Conservation (phyloP, 2,888 invertebrate species). For the Plebejus anna region DNA sequence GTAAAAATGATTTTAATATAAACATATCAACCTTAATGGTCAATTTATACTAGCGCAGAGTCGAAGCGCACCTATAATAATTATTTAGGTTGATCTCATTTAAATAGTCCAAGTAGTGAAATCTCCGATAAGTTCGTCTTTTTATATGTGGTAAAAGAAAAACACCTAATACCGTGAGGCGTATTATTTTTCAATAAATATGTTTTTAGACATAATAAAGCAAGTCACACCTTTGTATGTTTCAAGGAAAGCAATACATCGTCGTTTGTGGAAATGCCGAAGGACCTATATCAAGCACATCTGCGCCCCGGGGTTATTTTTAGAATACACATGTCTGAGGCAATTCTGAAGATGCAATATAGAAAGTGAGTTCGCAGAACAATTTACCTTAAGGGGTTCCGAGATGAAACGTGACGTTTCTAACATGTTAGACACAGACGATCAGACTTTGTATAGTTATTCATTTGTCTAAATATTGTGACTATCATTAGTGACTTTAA, state of each 20-base stretch:
- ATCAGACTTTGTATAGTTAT: too few species aligned
- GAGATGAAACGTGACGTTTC: too few species aligned
- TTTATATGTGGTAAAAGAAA: too few species aligned
- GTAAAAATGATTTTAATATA: background rate
- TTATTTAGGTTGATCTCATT: background rate
- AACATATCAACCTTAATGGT: too few species aligned
- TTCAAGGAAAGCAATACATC: conserved; percentile 46
- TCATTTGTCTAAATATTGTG: too few species aligned
- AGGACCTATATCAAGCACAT: conserved; percentile 70
- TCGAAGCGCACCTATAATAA: too few species aligned
- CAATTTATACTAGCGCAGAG: too few species aligned
- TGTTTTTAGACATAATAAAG: background rate
- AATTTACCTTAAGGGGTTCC: background rate
- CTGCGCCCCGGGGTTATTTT: conserved; percentile 69
- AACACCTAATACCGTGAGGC: background rate
- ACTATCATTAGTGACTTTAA: too few species aligned
- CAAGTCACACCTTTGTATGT: background rate
- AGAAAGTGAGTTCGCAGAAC: conserved; percentile 53
- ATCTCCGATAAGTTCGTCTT: background rate
- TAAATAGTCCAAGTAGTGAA: background rate
- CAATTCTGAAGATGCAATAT: conserved; percentile 72
- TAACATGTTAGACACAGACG: too few species aligned
- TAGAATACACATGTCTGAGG: conserved; percentile 72
- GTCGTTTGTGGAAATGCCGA: conserved; percentile 66
- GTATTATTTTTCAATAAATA: background rate